Evolutionary conservation across 2,113 vertebrate genomes (phyloP), one percentile per base, ranked within the genome.

Genomic region (Herpetotheres cachinnans): DNA sequence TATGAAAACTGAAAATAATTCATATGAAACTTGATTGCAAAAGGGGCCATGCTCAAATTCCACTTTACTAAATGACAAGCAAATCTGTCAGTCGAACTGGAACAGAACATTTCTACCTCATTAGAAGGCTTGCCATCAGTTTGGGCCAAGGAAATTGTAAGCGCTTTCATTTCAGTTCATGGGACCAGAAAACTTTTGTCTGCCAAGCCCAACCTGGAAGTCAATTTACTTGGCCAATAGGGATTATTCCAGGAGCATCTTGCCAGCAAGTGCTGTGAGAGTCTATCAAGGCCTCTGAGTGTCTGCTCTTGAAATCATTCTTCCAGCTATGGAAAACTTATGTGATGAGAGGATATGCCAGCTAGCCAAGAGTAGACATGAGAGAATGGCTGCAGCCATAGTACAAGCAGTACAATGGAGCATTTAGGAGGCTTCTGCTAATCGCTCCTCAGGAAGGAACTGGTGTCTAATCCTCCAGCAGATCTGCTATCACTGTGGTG

Each of bases 401-500:
- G 30, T 44, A 46, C 0, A 0, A 63, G 32, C 4, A 9, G 61
- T 56, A 84, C 65, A 85, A 61, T 38, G 38, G n/a, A 76, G 74
- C 61, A 59, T 84, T 80, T 91, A 90, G 92, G 67, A 89, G 26
- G 80, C 77, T 91, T 94, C 80, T 77, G 62, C n/a, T 91, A 95
- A 94, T 91, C 27, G 0, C 32, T 86, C 44, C 54, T 96, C 90
- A 81, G 82, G 88, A 89, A 93, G 36, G 56, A 96, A 47, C 77
- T 56, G 65, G 63, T 70, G 22, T 89, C 72, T 98, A 98, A 98
- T 98, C 96, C 93, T 95, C 38, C 5, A 1, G 36, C 70, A 91
- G 84, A 71, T 89, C 76, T 96, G 84, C 78, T 70, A 14, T 96
- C 86, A 77, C 38, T 42, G 52, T 55, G 61, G 46, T 91, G 70